Evolutionary conservation across 2,797 vertebrate species (phyloP), one percentile per base, ranked within the genome.

Genomic region (Pangasius mekongensis): DNA sequence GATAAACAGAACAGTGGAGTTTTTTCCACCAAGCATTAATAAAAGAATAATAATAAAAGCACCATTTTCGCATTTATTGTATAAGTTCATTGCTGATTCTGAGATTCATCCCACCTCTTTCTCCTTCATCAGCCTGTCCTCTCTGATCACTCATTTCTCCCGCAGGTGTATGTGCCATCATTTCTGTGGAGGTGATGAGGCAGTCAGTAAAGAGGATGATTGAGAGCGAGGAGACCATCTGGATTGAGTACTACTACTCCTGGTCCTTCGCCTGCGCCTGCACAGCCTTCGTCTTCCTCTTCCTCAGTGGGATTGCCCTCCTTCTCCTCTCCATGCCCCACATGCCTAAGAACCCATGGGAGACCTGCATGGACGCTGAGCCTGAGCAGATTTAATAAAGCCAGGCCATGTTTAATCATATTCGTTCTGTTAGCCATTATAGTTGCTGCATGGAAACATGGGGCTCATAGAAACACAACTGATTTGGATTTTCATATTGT

Each of bases 171-270:
- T 99, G 99, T 83, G 93, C 97, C 88, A 96, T 99, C 87, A 97
- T 99, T 93, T 98, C 98, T 0, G 96, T 99, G 67, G 99, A 99
- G 93, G 98, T 99, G 92, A 98, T 98, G 97, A 97, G 98, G 10
- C 98, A 99, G 91, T 99, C 98, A 0, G 98, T 99, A 91, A 98
- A 97, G 91, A 97, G 98, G 91, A 99, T 99, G 98, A 97, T 99
- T 0, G 97, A 98, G 94, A 99, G 99, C 22, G 88, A 98, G 92
- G 97, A 99, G 0, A 99, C 99, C 0, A 96, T 94, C 91, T 99
- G 98, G 98, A 97, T 98, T 0, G 93, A 97, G 14, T 97, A 98
- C 93, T 94, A 96, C 76, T 99, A 98, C 89, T 95, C 96, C 54
- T 99, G 98, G 98, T 99, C 98, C 89, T 99, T 99, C 0, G 96